Percentiles rank a stretch among this genome's conserved stretches.
Evolutionary conservation across 2,113 vertebrate genomes (phyloP).

Genomic region (crab-eating macaque (Macaca fascicularis)): T2T-MFA8v1.1 NC_088376.1:201471501-201472000

Average conservation of each 20-base stretch:
- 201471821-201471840: neutral
- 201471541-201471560: conserved; percentile 49
- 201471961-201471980: neutral
- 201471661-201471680: neutral
- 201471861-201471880: neutral
- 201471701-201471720: neutral
- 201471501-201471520: conserved; percentile 70
- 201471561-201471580: neutral
- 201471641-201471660: neutral
- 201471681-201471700: neutral
- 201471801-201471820: neutral
- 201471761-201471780: neutral
- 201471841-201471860: conserved; percentile 24
- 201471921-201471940: neutral
- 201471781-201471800: neutral
- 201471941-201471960: neutral
- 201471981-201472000: neutral
- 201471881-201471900: neutral
- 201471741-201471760: neutral
- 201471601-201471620: conserved; percentile 18
- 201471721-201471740: neutral
- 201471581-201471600: conserved; percentile 66
- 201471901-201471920: neutral
- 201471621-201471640: neutral
- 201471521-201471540: conserved; percentile 59